Evolutionary conservation across 2,797 vertebrate genomes (phyloP), one percentile per base, ranked within the genome.

Genomic region (Eospalax fontanierii): DNA sequence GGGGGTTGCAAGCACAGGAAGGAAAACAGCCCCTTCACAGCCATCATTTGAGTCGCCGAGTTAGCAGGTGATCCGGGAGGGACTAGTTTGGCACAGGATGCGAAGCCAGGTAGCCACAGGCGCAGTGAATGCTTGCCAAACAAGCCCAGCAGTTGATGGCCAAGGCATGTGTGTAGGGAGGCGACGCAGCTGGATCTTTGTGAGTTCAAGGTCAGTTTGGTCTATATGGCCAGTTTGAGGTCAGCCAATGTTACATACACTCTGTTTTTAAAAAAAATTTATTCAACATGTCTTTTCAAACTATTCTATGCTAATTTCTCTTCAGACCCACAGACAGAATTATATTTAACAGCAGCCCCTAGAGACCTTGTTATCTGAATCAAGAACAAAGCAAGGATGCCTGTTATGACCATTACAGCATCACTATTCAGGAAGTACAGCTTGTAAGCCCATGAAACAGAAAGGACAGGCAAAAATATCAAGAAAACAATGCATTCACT

Each of bases 371-470:
- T 90, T 95, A 91, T 94, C 95, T 94, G 94, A 95, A 87, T 75
- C 94, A 70, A 89, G 61, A 96, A 96, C 94, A 95, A 97, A 97
- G 90, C 94, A 90, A 96, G 94, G 96, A 95, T 94, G 89, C 89
- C 89, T 96, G 96, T 28, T 46, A 54, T 95, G 91, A 82, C 63
- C 87, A 85, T 95, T 94, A 89, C 38, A n/a, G 83, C 86, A 50
- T 24, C 33, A n/a, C 61, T 33, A 80, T 57, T 74, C 66, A 43
- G 93, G 96, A 96, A 97, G 74, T 61, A 90, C 63, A 16, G 78
- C 78, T 50, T 89, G 80, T 46, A 71, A 84, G 87, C 38, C 84
- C 28, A 22, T 4, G 40, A 74, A 85, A 82, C 91, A 96, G 66
- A 94, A 93, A 74, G 66, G 78, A 73, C 46, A 87, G 59, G 84